These are phyloP conservation scores for Notolepis coatsorum DNA, from an alignment of 2,797 vertebrate genomes.

Conservation along the genomic window DNA sequence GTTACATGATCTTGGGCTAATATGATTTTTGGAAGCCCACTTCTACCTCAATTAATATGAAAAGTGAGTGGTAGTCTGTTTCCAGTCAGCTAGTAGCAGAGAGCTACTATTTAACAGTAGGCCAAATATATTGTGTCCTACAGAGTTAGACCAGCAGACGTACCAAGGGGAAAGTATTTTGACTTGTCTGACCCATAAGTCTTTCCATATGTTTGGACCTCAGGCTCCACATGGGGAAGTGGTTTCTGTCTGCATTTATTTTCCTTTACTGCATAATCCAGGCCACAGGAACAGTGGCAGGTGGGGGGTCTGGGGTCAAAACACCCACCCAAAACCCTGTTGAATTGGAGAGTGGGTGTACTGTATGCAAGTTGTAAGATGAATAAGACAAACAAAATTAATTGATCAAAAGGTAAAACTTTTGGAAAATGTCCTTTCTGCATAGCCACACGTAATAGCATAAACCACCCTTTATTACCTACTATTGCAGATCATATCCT, in stretches of 20 bases:
- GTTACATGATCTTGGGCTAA: neutral
- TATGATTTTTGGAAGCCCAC: constrained; percentile 14
- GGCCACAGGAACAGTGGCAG: neutral
- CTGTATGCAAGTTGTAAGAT: neutral
- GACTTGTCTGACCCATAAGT: constrained; percentile 10
- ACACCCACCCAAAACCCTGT: neutral
- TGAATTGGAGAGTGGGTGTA: neutral
- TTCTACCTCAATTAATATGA: too few species aligned
- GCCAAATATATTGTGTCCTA: too few species aligned
- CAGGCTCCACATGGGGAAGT: neutral
- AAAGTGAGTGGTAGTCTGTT: too few species aligned
- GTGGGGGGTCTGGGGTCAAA: constrained; percentile 8
- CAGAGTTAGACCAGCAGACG: neutral
- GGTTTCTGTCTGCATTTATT: neutral
- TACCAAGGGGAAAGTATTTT: constrained; percentile 10
- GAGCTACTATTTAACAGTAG: too few species aligned
- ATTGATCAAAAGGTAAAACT: neutral
- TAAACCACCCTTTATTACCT: neutral
- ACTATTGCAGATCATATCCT: constrained; percentile 16
- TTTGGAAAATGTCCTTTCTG: too few species aligned
- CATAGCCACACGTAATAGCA: neutral
- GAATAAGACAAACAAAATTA: neutral
- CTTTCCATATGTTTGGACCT: constrained; percentile 30
- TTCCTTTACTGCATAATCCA: constrained; percentile 21
- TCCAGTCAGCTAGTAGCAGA: too few species aligned